Base-by-base conservation (phyloP, 2,113 vertebrate species). In the Plotosus lineatus region DNA sequence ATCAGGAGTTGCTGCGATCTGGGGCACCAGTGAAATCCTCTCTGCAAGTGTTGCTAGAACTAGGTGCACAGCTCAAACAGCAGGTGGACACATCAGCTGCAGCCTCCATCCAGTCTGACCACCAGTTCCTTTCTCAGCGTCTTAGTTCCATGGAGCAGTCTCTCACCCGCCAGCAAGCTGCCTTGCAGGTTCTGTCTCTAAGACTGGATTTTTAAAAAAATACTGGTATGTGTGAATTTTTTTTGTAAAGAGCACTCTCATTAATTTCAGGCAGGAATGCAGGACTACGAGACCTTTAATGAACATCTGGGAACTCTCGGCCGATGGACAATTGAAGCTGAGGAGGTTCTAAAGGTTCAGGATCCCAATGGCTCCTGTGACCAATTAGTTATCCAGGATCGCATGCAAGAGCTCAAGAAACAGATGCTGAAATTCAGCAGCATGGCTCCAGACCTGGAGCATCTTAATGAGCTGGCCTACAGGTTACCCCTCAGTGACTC, bases 371-470 rank as follows among this genome's bases (percentile, higher is more conserved):
- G 95, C 71, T 96, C 95, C 1, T 95, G 95, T 0, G 95, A 97
- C 78, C 92, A 95, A 28, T 91, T 91, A 0, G 19, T 91, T 75
- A 97, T 98, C 86, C 93, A 92, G 82, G 93, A 92, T 1, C 94
- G 97, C 78, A 99, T 99, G 98, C 94, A 96, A 33, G 95, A 97
- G 4, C 96, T 98, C 6, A 98, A 98, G 97, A 94, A 89, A 60
- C 96, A 97, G 71, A 98, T 99, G 96, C 88, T 99, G 81, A 97
- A 94, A 66, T 98, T 99, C 88, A 99, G 97, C 90, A 94, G 96
- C 81, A 92, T 97, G 95, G 85, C 93, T 15, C 93, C 95, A 10
- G 96, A 98, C 81, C 86, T 99, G 84, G 97, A 99, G 87, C 95
- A 91, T 36, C 92, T 99, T 1, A 99, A 98, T 86, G 98, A 99